Evolutionary conservation across 2,888 invertebrate species (phyloP), one percentile per base, ranked within the genome.

Genomic region (Eristalinus sepulchralis): DNA sequence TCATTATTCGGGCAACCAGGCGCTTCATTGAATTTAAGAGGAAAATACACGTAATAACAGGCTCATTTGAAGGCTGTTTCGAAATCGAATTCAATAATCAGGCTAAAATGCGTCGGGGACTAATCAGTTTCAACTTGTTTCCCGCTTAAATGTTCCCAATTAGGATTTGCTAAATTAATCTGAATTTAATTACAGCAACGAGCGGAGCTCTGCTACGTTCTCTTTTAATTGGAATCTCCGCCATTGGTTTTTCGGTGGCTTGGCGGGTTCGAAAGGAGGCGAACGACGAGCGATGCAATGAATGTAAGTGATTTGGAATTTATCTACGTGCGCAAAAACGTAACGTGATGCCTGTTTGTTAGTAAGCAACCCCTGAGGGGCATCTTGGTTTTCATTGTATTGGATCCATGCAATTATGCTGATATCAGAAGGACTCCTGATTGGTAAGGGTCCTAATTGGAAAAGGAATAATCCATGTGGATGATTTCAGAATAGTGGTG

Each of bases 101-200:
- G 17, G 17, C 17, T 17, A n/a, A 17, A 47, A n/a, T 47, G 17
- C 47, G 47, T 17, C 47, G 47, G 27, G 2, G 17, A 47, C 47
- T 47, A 47, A 47, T 47, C 47, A 47, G 47, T 17, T 47, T 47
- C 47, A 47, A 47, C 47, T 47, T 47, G 47, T 47, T 47, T 47
- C 17, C 47, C 47, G 64, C 24, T 47, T 11, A 47, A 39, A 39
- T 27, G 39, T 13, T 47, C 24, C 22, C 64, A 64, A 64, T 64
- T 64, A 64, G 47, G 47, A 47, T 64, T 34, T 34, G 36, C 39
- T 27, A 8, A 64, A 64, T 64, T 24, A 64, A 64, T 47, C 64
- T 64, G 34, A 36, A 64, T 47, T 47, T 47, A 47, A 47, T 47
- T 47, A 47, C 47, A 47, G 47, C 47, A 17, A 8, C 17, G 47